A percentile compares a stretch with the other conserved stretches of the same genome.
phyloP scores from a whole-genome alignment of 2,888 invertebrate species.

The Ceriagrion tenellum region DNA sequence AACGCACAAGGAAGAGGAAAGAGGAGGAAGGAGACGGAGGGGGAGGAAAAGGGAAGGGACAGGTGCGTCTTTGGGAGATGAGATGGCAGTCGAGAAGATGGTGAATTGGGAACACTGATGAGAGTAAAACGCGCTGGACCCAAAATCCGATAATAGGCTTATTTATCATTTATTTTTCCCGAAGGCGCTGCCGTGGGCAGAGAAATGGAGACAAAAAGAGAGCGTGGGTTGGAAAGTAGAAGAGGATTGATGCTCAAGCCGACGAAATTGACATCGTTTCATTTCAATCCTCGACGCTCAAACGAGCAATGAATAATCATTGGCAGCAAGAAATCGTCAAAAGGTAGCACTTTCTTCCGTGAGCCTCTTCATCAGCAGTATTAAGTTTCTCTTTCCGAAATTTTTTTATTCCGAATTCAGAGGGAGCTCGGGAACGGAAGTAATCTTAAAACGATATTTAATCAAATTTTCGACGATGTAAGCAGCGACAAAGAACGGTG shows the following conservation, averaged over 20 bases:
- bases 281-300: neutral
- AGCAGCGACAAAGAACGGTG: no score
- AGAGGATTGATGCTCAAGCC: neutral
- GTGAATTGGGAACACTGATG: neutral
- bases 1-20: no score
- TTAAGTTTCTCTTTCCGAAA: no score
- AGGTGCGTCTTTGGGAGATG: no score
- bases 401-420: no score
- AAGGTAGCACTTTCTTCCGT: neutral
- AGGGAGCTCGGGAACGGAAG: no score
- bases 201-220: neutral
- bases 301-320: neutral
- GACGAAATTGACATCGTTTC: neutral
- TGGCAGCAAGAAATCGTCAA: neutral
- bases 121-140: neutral
- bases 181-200: neutral
- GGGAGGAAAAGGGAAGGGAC: no score
- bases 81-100: neutral
- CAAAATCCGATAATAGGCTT: neutral
- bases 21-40: no score
- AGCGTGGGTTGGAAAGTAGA: neutral
- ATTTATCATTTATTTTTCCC: neutral
- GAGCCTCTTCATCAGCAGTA: no score
- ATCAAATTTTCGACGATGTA: no score
- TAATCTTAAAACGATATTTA: no score